A percentile compares a stretch with the other conserved stretches of the same genome.
Evolutionary conservation across 1,140 invertebrate genomes (phyloP).

Genomic region (Callitettix versicolor): DNA sequence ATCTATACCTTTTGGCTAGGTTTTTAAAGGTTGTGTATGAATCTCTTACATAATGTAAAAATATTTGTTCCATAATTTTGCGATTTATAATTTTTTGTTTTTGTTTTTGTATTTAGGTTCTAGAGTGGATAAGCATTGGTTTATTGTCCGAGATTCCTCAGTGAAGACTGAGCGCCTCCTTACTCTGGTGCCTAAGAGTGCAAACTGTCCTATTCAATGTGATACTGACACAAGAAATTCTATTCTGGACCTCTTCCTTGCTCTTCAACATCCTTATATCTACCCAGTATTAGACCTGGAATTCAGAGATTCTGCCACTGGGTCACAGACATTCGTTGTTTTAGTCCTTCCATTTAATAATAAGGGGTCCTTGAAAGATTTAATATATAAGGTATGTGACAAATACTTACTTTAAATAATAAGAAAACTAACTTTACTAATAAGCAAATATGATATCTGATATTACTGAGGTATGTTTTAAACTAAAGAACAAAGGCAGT

Average conservation of each 20-base stretch:
- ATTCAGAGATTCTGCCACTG: slow-evolving; percentile 30
- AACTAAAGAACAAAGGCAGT: no score
- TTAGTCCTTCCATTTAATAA: slow-evolving; percentile 71
- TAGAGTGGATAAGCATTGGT: slow-evolving; percentile 79
- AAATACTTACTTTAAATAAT: background rate
- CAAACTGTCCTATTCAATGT: slow-evolving; percentile 42
- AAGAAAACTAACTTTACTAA: no score
- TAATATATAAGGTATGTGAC: slow-evolving; percentile 66
- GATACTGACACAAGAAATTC: slow-evolving; percentile 44
- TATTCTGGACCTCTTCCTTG: slow-evolving; percentile 69
- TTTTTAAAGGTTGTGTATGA: no score
- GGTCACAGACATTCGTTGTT: slow-evolving; percentile 45
- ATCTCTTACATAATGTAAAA: no score
- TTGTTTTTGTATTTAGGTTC: slow-evolving; percentile 44
- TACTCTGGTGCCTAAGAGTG: slow-evolving; percentile 57
- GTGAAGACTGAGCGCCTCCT: slow-evolving; percentile 74
- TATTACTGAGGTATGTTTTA: no score
- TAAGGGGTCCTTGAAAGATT: slow-evolving; percentile 75
- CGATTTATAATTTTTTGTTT: no score
- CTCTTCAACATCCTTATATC: slow-evolving; percentile 83
- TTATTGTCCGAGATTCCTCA: slow-evolving; percentile 66
- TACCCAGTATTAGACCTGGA: slow-evolving; percentile 79
- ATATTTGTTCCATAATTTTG: no score
- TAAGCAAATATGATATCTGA: no score
- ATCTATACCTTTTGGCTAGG: no score